Evolutionary conservation across 2,797 vertebrate genomes (phyloP).

Genomic region (Argyrosomus regius): DNA sequence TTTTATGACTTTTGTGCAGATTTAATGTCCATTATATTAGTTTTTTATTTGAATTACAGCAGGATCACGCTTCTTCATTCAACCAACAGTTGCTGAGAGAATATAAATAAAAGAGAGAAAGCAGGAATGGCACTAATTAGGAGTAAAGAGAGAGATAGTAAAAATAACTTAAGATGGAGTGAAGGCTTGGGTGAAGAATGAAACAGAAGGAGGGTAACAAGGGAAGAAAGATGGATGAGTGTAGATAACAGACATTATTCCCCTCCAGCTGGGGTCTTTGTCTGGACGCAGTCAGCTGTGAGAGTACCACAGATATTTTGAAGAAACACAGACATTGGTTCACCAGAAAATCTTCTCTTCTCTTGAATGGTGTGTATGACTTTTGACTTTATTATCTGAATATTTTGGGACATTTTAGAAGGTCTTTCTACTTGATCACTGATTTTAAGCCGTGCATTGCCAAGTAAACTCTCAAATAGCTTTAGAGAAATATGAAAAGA

Average conservation of each 20-base stretch:
- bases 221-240: conserved; percentile 42
- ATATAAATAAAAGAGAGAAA: conserved; percentile 22
- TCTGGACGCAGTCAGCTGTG: conserved; percentile 61
- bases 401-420: neutral
- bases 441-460: neutral
- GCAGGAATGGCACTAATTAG: neutral
- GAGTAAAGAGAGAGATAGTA: conserved; percentile 4
- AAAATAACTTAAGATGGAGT: conserved; percentile 20
- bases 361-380: neutral
- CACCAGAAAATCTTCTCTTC: neutral
- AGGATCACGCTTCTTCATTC: neutral
- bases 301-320: conserved; percentile 18
- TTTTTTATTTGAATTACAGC: neutral
- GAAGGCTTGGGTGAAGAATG: conserved; percentile 3
- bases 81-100: neutral
- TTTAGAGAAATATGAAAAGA: neutral
- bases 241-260: conserved; percentile 68
- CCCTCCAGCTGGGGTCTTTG: conserved; percentile 68
- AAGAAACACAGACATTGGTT: conserved; percentile 7
- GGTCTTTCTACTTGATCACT: neutral
- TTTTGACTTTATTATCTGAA: neutral
- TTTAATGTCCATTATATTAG: neutral
- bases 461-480: neutral
- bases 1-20: conserved; percentile 1
- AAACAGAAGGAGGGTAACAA: conserved; percentile 17